Conservation (phyloP, 2,113 vertebrate species). For the Echinops telfairi region DNA sequence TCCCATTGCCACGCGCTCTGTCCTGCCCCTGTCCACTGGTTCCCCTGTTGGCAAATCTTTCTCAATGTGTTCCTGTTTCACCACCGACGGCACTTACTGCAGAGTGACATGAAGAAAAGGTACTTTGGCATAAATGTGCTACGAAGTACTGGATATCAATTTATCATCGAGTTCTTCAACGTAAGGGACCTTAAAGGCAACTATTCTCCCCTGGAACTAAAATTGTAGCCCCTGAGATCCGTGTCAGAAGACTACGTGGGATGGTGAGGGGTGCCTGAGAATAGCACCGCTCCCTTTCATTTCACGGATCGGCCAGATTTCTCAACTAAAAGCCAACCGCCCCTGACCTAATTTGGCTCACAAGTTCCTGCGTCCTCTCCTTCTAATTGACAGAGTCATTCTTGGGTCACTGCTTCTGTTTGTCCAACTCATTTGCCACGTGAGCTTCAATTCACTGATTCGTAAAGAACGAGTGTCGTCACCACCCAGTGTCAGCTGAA, state of each 20-base stretch:
- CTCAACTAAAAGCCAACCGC: not conserved
- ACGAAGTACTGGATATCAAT: not conserved
- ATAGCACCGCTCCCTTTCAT: not conserved
- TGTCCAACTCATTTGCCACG: not conserved
- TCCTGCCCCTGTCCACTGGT: not conserved
- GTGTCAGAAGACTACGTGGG: not conserved
- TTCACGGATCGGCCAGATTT: not conserved
- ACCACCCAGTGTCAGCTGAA: conserved; percentile 11
- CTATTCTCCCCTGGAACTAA: not conserved
- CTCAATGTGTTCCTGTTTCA: not conserved
- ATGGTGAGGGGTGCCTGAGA: not conserved
- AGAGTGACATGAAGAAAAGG: not conserved
- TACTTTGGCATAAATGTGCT: not conserved
- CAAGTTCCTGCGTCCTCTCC: not conserved
- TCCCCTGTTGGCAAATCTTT: not conserved
- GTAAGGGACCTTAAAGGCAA: not conserved
- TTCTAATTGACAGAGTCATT: not conserved
- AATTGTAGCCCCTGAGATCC: not conserved
- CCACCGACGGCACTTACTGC: not conserved
- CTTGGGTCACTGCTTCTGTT: not conserved
- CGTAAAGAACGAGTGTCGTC: conserved; percentile 43
- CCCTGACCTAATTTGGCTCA: not conserved
- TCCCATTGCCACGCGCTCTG: not conserved
- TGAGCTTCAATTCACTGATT: not conserved
- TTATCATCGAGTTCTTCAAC: not conserved